These are phyloP conservation scores for Tympanuchus pallidicinctus DNA, from an alignment of 2,113 vertebrate genomes.

Conservation along the genomic window DNA sequence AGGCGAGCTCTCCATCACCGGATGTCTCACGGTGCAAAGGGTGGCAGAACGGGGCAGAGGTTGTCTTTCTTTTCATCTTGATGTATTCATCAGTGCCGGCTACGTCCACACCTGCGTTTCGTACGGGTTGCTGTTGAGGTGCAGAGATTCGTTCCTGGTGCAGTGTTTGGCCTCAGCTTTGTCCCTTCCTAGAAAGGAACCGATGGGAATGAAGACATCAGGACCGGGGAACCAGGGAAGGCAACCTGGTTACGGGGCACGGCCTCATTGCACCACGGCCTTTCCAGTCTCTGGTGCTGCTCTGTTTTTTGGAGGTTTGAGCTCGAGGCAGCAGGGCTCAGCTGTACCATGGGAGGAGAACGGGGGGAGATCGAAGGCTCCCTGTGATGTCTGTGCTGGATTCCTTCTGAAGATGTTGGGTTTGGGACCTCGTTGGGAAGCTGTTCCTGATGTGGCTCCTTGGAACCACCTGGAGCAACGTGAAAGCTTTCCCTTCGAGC, in stretches of 20 bases:
- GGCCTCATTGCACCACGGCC: too few species aligned
- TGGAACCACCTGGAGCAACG: not conserved
- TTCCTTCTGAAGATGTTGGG: not conserved
- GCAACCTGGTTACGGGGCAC: not conserved
- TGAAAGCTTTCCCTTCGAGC: not conserved
- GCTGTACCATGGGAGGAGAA: not conserved
- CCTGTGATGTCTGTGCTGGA: not conserved
- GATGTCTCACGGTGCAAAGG: rapidly evolving
- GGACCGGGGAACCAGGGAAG: not conserved
- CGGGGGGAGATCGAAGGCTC: not conserved
- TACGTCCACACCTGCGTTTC: rapidly evolving
- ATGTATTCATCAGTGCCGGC: not conserved
- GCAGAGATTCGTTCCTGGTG: not conserved
- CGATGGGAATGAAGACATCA: not conserved
- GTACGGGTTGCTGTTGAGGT: not conserved
- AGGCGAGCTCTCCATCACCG: not conserved
- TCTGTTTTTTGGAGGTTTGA: not conserved
- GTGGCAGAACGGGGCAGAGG: not conserved
- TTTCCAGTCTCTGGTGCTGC: not conserved
- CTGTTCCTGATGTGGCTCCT: not conserved
- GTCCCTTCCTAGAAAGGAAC: not conserved
- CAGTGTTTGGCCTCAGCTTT: not conserved
- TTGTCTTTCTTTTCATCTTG: not conserved
- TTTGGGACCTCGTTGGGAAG: not conserved
- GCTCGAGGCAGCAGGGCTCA: not conserved